phyloP scores from a whole-genome alignment of 2,888 invertebrate genomes.

The Polymixis lichenea region DNA sequence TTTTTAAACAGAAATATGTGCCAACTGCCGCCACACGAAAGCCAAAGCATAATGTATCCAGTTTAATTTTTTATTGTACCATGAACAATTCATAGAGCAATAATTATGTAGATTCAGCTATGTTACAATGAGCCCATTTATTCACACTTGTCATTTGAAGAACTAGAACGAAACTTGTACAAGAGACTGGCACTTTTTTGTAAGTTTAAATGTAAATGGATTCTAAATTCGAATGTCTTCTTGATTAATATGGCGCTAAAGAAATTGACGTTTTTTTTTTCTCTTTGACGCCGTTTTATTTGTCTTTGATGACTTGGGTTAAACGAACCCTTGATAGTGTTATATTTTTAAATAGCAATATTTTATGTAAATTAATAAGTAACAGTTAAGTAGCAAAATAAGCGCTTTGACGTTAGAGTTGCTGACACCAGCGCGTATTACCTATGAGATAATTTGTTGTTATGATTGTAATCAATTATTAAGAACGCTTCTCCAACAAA shows the following conservation, averaged over 20 bases:
- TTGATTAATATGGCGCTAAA: slow-evolving; percentile 1
- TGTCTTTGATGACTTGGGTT: background rate
- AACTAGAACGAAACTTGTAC: slow-evolving; percentile 38
- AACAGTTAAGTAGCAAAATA: too few species aligned
- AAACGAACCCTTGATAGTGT: background rate
- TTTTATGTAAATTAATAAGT: too few species aligned
- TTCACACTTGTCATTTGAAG: slow-evolving; percentile 63
- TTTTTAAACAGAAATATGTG: slow-evolving; percentile 59
- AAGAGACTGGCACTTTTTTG: slow-evolving; percentile 48
- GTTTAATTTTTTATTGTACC: slow-evolving; percentile 56
- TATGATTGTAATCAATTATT: too few species aligned
- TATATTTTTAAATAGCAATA: background rate
- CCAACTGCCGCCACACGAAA: slow-evolving; percentile 53
- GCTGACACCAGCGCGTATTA: too few species aligned
- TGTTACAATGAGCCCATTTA: slow-evolving; percentile 65
- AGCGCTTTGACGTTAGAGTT: too few species aligned
- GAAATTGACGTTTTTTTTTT: background rate
- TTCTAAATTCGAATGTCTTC: slow-evolving; percentile 7
- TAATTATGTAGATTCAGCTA: slow-evolving; percentile 62
- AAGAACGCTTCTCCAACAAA: too few species aligned
- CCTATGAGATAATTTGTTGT: too few species aligned
- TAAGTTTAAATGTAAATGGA: slow-evolving; percentile 42
- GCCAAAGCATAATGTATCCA: slow-evolving; percentile 42
- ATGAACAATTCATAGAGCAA: slow-evolving; percentile 61
- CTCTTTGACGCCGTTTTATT: background rate